phyloP scores from a whole-genome alignment of 2,888 invertebrate genomes.

The Onthophagus sagittarius region DNA sequence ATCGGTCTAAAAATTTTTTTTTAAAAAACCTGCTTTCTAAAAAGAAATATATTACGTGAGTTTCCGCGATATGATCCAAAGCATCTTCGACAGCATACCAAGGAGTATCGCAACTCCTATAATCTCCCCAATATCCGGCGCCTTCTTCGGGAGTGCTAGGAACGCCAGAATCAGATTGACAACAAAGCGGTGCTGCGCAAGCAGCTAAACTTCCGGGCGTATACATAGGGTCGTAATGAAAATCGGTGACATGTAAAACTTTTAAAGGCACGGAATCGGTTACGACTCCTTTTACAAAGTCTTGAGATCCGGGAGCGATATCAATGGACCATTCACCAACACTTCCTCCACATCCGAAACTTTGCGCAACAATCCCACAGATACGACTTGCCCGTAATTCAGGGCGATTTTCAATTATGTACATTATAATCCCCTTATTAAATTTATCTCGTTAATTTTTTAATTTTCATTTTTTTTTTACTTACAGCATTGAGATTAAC shows the following conservation, averaged over 20 bases:
- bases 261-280: constrained; percentile 20
- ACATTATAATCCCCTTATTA: constrained; percentile 28
- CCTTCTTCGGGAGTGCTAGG: constrained; percentile 36
- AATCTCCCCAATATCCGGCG: constrained; percentile 78
- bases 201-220: constrained; percentile 59
- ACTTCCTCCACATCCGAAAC: constrained; percentile 36
- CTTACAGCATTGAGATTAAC: constrained; percentile 59
- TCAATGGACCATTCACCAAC: constrained; percentile 36
- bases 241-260: constrained; percentile 65
- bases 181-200: constrained; percentile 74
- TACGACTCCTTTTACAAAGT: constrained; percentile 40
- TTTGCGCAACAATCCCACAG: constrained; percentile 57
- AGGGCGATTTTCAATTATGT: constrained; percentile 56
- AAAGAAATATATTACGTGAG: constrained; percentile 21
- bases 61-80: constrained; percentile 14
- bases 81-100: constrained; percentile 63
- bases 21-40: background rate
- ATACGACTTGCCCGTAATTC: constrained; percentile 53
- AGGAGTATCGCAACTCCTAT: constrained; percentile 72
- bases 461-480: constrained; percentile 14
- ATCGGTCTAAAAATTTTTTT: constrained; percentile 16
- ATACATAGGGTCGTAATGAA: constrained; percentile 75
- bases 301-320: constrained; percentile 32
- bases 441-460: background rate
- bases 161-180: constrained; percentile 54